Percentiles rank a stretch among this genome's conserved stretches.
Evolutionary conservation across 2,113 vertebrate genomes (phyloP).

Genomic region (Alectura lathami): DNA sequence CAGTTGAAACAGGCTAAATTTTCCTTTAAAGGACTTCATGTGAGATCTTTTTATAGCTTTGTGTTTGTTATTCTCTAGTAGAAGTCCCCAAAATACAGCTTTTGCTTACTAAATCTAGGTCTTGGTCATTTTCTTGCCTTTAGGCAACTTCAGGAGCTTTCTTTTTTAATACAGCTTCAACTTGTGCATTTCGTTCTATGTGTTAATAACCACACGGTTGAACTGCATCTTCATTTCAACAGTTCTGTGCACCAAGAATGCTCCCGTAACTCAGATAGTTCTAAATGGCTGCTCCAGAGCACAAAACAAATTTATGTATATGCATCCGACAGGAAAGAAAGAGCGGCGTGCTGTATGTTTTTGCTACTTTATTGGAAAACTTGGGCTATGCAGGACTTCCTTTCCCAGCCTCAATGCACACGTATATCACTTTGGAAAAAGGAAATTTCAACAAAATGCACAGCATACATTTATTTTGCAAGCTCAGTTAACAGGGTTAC

Average conservation of each 20-base stretch:
- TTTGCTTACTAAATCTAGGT: neutral
- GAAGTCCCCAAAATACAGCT: constrained; percentile 23
- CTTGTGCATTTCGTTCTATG: neutral
- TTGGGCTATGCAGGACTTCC: neutral
- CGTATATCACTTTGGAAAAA: neutral
- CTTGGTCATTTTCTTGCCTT: neutral
- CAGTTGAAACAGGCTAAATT: constrained; percentile 2
- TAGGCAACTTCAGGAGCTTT: neutral
- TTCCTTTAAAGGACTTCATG: constrained; percentile 45
- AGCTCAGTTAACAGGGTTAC: neutral
- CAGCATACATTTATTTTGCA: neutral
- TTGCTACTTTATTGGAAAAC: neutral
- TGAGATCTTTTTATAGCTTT: constrained; percentile 15
- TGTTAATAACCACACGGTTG: neutral
- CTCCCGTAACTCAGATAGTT: neutral
- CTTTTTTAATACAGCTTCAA: neutral
- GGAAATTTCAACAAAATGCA: neutral
- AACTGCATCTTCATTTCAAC: neutral
- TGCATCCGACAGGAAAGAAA: neutral
- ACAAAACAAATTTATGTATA: neutral
- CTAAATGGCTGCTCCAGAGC: neutral
- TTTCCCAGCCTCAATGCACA: neutral
- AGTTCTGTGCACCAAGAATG: neutral
- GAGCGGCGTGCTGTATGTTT: neutral
- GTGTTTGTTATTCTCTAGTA: constrained; percentile 39